Evolutionary conservation across 1,140 invertebrate genomes (phyloP), one percentile per base, ranked within the genome.

Genomic region (Solen grandis): DNA sequence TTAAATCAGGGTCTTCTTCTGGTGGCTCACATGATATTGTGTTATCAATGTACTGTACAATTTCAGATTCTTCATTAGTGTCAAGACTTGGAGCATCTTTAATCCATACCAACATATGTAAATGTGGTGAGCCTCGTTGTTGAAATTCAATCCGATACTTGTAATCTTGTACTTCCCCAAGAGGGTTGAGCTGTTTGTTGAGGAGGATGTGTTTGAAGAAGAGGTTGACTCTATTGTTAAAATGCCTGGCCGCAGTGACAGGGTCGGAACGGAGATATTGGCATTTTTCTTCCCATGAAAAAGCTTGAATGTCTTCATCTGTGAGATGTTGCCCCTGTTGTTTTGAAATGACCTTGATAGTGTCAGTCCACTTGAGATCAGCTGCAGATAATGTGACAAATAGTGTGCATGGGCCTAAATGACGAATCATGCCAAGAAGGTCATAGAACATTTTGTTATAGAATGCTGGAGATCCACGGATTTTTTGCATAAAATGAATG

Each of bases 361-460:
- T 66, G 46, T 66, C n/a, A n/a, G n/a, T n/a, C n/a, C n/a, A n/a
- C n/a, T 46, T 35, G 14, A 66, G 38, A 41, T 66, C 63, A 38
- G 63, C 63, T 16, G 63, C 63, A 41, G 63, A 66, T 41, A 66
- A 38, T 66, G 63, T 66, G 4, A 66, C 57, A 59, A 59, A 59
- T 27, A 59, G 29, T 59, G 57, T 59, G 46, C 63, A 66, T 14
- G 63, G 33, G 10, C 31, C 33, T n/a, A 66, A 46, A 33, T 66
- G 63, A 41, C 63, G 3, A 38, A 66, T 66, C 63, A 38, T 66
- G n/a, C n/a, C n/a, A n/a, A n/a, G n/a, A n/a, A n/a, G n/a, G n/a
- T n/a, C n/a, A n/a, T n/a, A n/a, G n/a, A 66, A 66, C 31, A 66
- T 66, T 59, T 66, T 66, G 63, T 66, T 66, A 63, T 4, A 63